Evolutionary conservation across 2,113 vertebrate species (phyloP).

Genomic region (Tychaedon coryphoeus): DNA sequence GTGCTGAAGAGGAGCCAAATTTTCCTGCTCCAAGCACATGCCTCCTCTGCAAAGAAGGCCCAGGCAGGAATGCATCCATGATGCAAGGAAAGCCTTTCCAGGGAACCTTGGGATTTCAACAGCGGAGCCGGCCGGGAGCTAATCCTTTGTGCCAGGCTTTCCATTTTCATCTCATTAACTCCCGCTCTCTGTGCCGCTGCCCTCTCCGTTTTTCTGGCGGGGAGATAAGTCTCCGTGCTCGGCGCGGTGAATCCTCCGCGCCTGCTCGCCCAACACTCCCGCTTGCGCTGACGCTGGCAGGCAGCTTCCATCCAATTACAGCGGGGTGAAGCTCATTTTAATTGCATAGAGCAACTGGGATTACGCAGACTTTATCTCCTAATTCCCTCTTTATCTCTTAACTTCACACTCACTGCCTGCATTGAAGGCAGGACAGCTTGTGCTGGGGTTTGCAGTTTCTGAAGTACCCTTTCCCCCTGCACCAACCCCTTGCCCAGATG

Average conservation of each 20-base stretch:
- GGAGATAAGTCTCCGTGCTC: constrained; percentile 44
- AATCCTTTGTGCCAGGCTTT: constrained; percentile 60
- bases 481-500: not conserved
- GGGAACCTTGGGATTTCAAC: constrained; percentile 1
- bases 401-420: constrained; percentile 63
- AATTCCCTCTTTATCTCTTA: constrained; percentile 73
- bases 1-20: not conserved
- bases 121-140: not conserved
- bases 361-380: constrained; percentile 70
- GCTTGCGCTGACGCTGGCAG: constrained; percentile 48
- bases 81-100: not conserved
- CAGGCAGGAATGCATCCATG: not conserved
- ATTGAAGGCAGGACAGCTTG: constrained; percentile 44
- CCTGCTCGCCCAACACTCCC: not conserved
- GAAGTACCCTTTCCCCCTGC: not conserved
- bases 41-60: not conserved
- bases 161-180: constrained; percentile 61
- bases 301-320: constrained; percentile 66
- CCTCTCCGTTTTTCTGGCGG: constrained; percentile 5
- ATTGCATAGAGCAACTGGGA: constrained; percentile 70
- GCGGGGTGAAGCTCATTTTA: constrained; percentile 70
- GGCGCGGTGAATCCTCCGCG: not conserved
- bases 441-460: constrained; percentile 7
- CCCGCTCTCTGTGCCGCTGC: constrained; percentile 23
- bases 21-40: not conserved